A percentile compares a stretch with the other conserved stretches of the same genome.
Conservation (phyloP, 2,888 invertebrate species). For the Leptothorax acervorum region DNA sequence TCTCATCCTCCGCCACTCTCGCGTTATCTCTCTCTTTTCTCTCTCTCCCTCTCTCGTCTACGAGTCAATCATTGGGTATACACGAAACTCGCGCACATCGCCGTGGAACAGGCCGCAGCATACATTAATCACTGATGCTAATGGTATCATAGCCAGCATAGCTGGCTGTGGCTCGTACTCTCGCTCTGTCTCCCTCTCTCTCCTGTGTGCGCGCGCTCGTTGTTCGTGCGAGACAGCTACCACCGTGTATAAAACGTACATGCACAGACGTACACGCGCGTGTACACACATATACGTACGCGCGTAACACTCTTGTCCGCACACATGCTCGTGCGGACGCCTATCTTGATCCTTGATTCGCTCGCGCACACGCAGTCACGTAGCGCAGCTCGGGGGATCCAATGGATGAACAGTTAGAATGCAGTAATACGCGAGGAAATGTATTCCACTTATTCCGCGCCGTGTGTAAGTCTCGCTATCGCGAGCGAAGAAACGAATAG, state of each 20-base stretch:
- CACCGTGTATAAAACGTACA: constrained; percentile 40
- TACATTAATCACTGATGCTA: constrained; percentile 85
- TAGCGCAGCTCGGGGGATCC: constrained; percentile 65
- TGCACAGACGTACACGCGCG: not conserved
- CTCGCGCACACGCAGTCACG: constrained; percentile 62
- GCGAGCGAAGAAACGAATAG: constrained; percentile 43
- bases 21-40: constrained; percentile 59
- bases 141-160: constrained; percentile 83
- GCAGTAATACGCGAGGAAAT: constrained; percentile 57
- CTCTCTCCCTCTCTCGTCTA: constrained; percentile 56
- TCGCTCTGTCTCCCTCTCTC: constrained; percentile 52
- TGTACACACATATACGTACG: too few species aligned
- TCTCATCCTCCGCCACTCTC: constrained; percentile 29
- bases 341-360: constrained; percentile 73
- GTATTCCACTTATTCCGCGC: constrained; percentile 53
- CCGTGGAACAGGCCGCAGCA: constrained; percentile 81
- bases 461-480: constrained; percentile 47
- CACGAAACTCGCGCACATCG: constrained; percentile 77
- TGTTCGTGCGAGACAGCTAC: constrained; percentile 50
- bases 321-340: constrained; percentile 49
- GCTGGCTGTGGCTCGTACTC: constrained; percentile 74
- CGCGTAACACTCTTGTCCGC: constrained; percentile 26
- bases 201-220: constrained; percentile 52
- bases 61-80: constrained; percentile 82
- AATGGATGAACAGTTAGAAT: constrained; percentile 71